Conservation (phyloP, 2,888 invertebrate genomes). For the Rhaphigaster nebulosa region DNA sequence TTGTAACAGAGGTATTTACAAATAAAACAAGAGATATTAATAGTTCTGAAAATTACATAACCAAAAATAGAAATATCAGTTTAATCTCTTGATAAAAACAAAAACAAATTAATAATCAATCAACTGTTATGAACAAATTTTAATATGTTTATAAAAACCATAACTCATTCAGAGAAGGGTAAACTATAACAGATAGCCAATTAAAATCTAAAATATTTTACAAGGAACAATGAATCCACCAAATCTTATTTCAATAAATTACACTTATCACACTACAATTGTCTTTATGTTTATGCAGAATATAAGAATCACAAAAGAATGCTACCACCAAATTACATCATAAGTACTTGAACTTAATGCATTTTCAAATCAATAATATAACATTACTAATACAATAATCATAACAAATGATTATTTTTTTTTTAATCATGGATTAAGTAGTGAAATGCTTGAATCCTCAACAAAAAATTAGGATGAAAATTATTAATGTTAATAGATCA, state of each 20-base stretch:
- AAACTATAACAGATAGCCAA: background rate
- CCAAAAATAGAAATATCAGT: background rate
- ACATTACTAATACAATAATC: background rate
- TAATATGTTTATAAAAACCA: background rate
- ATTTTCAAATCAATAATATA: background rate
- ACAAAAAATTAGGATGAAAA: background rate
- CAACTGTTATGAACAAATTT: background rate
- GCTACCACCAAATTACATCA: background rate
- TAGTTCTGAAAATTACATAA: background rate
- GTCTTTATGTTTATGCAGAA: background rate
- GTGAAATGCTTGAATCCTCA: background rate
- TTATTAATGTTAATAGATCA: background rate
- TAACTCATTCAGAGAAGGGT: background rate
- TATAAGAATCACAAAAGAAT: constrained; percentile 7
- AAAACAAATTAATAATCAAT: background rate
- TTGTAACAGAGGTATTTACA: background rate
- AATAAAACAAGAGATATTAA: background rate
- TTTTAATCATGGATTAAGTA: background rate
- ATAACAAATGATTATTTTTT: background rate
- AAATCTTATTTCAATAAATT: background rate
- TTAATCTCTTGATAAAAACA: background rate
- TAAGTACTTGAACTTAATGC: background rate
- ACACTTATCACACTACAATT: background rate
- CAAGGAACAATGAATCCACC: background rate
- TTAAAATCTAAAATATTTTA: background rate